Conservation (phyloP, 2,888 invertebrate species). For the Fragum fragum region DNA sequence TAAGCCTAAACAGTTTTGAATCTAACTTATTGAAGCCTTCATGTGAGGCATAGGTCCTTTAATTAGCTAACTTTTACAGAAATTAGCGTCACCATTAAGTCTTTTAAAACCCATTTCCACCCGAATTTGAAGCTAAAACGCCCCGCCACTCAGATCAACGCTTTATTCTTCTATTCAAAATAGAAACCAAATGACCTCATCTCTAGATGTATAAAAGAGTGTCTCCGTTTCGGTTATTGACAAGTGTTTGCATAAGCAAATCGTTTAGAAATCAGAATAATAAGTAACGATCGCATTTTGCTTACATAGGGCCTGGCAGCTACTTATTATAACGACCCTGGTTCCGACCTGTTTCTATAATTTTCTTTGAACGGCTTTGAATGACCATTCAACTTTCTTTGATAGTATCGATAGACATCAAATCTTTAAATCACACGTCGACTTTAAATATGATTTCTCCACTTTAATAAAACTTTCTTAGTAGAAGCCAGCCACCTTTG, state of each 20-base stretch:
- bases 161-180: not conserved
- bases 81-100: conserved; percentile 25
- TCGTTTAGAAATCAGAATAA: conserved; percentile 24
- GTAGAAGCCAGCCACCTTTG: too few relatives aligned
- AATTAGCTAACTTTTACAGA: conserved; percentile 28
- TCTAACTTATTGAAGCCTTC: conserved; percentile 33
- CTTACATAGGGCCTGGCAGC: conserved; percentile 22
- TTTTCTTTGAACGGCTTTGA: not conserved
- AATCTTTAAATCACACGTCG: not conserved
- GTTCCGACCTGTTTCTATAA: conserved; percentile 1
- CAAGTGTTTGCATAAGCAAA: conserved; percentile 21
- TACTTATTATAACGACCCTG: conserved; percentile 11
- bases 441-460: too few relatives aligned
- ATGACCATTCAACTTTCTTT: not conserved
- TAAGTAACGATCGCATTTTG: conserved; percentile 3
- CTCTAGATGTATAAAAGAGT: conserved; percentile 3
- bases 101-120: conserved; percentile 17
- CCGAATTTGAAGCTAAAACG: conserved; percentile 19
- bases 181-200: conserved; percentile 19
- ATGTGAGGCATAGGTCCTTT: conserved; percentile 50
- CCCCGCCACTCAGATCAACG: not conserved
- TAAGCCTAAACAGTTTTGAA: not conserved
- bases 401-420: not conserved
- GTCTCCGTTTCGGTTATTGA: conserved; percentile 3
- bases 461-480: too few relatives aligned